Conservation (phyloP, 2,888 invertebrate species). For the Gymnoscelis rufifasciata region DNA sequence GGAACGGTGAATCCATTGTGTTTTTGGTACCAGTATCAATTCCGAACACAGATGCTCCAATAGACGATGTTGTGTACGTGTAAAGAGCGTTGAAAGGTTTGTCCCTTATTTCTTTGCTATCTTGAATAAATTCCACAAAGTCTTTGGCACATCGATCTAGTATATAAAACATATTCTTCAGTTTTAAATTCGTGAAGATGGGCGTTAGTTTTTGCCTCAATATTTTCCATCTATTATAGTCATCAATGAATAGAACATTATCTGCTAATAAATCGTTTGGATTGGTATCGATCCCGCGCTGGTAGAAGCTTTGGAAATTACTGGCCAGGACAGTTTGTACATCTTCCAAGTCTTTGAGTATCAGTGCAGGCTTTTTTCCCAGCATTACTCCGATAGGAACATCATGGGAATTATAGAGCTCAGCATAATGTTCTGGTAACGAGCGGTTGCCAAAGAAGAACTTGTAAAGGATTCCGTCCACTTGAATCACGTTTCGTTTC, state of each 20-base stretch:
- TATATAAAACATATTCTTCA: conserved; percentile 62
- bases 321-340: conserved; percentile 47
- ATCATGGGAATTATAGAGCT: conserved; percentile 44
- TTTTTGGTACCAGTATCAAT: conserved; percentile 51
- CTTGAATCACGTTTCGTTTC: conserved; percentile 44
- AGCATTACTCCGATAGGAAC: conserved; percentile 43
- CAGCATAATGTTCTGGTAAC: conserved; percentile 45
- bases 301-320: conserved; percentile 52
- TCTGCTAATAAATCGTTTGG: conserved; percentile 48
- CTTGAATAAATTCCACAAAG: conserved; percentile 44
- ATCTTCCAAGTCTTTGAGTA: conserved; percentile 49
- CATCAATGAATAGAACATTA: conserved; percentile 49
- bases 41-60: conserved; percentile 64
- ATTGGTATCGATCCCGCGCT: conserved; percentile 45
- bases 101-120: conserved; percentile 31
- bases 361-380: conserved; percentile 41
- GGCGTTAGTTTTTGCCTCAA: conserved; percentile 59
- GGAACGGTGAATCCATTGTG: conserved; percentile 55
- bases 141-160: conserved; percentile 51
- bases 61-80: conserved; percentile 51
- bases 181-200: conserved; percentile 53
- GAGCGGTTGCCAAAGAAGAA: conserved; percentile 45
- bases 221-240: conserved; percentile 55
- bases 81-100: conserved; percentile 47
- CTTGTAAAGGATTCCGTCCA: conserved; percentile 35